Base-by-base conservation (phyloP, 1,140 invertebrate species). In the Conopomorpha cramerella region DNA sequence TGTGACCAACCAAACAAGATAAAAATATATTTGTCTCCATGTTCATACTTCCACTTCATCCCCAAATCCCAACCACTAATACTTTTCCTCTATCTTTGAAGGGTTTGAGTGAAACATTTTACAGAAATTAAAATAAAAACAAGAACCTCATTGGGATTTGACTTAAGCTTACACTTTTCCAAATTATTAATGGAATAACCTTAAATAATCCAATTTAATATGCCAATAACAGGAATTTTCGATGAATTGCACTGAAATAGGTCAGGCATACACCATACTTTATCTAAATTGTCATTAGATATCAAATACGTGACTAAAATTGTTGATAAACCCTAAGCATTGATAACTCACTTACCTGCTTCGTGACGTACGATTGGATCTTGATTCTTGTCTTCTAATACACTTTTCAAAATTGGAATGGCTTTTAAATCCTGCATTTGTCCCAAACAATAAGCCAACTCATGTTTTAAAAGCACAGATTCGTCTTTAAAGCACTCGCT, bases 301-400 rank as follows among this genome's bases (percentile, higher is more conserved):
- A 55, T 57, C 51, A 14, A 18, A 32, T 57, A 54, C 50, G 50
- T 59, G 46, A 46, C 11, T 16, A 40, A 25, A 41, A 46, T 41
- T 39, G 14, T 43, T n/a, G 17, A 32, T 34, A 31, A 34, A 16
- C n/a, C n/a, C n/a, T n/a, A 35, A 32, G 8, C 25, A 32, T 3
- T 11, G 13, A 26, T 30, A 61, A n/a, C n/a, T n/a, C n/a, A 49
- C 68, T 59, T 80, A 90, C 93, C 97, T 58, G 96, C 96, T 86
- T 99, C 97, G 65, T 99, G 98, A 4, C 97, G 81, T 16, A 99
- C 96, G 84, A 99, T 99, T 0, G 93, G 86, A 52, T 98, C 93
- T 64, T 99, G 90, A 1, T 68, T 73, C 38, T 53, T 70, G 71
- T 99, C 88, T 62, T 89, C 80, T 11, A 99, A 78, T 2, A 97